Conservation (phyloP, 1,140 invertebrate genomes). For the Ips typographus region DNA sequence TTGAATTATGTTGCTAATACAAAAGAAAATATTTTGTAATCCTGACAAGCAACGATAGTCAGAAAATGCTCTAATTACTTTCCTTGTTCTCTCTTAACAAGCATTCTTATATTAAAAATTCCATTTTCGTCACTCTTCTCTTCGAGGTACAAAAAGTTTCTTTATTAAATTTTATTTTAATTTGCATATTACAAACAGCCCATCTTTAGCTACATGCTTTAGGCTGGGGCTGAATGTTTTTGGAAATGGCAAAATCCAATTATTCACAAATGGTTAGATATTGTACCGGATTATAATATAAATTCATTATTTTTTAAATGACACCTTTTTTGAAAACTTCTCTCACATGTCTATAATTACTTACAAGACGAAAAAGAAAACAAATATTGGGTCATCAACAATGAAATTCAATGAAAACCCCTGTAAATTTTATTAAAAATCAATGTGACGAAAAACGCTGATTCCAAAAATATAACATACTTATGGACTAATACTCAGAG, state of each 20-base stretch:
- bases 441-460: too few relatives aligned
- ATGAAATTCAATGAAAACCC: too few relatives aligned
- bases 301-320: too few relatives aligned
- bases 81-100: conserved; percentile 15
- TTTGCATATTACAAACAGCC: conserved; percentile 25
- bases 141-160: conserved; percentile 23
- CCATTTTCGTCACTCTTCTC: conserved; percentile 20
- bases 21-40: neutral
- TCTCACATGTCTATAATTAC: too few relatives aligned
- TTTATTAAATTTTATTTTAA: conserved; percentile 31
- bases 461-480: too few relatives aligned
- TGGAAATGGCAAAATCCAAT: neutral
- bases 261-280: conserved; percentile 1
- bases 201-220: conserved; percentile 10
- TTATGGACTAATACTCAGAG: too few relatives aligned
- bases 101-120: conserved; percentile 25
- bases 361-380: too few relatives aligned
- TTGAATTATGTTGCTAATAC: neutral
- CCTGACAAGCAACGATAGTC: neutral
- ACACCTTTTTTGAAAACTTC: too few relatives aligned
- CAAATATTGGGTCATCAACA: too few relatives aligned
- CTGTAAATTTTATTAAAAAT: too few relatives aligned
- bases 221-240: conserved; percentile 9
- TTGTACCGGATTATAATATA: too few relatives aligned
- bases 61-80: conserved; percentile 22